Base-by-base conservation (phyloP, 2,113 vertebrate species). In the Solea senegalensis region DNA sequence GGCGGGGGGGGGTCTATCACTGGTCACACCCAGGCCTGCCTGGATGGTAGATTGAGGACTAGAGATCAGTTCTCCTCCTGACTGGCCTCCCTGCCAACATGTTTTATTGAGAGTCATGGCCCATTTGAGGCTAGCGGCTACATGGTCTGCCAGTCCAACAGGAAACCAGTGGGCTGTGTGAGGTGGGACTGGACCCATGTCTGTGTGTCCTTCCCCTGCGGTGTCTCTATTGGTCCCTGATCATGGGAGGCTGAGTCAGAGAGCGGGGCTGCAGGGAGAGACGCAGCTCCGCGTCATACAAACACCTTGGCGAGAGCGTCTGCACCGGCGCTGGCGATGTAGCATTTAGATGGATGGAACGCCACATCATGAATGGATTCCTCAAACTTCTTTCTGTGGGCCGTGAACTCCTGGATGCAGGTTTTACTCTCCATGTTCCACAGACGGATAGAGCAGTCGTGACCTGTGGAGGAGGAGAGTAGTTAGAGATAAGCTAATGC, bases 361-460 rank as follows among this genome's bases (percentile, higher is more conserved):
- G 97, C 97, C 92, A 99, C 98, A 58, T 98, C 97, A 44, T 99
- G 95, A 90, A 99, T 99, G 0, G 98, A 96, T 86, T 99, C 98
- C 65, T 98, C 98, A 48, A 95, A 97, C 86, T 99, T 99, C 91
- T 99, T 99, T 84, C 98, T 94, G 94, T 99, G 98, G 82, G 97
- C 97, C 4, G 98, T 99, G 91, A 99, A 99, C 85, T 99, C 98
- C 72, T 99, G 98, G 90, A 99, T 98, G 92, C 98, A 99, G 5
- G 98, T 99, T 94, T 98, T 99, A 92, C 95, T 99, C 90, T 99
- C 98, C 85, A 99, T 95, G 92, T 98, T 99, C 98, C 98, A 99
- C 81, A 99, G 93, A 53, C 97, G 97, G 88, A 99, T 98, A 0
- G 98, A 99, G 93, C 97, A 99, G 93, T 99, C 98, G 3, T 99